Conservation (phyloP, 2,888 invertebrate genomes). For the Chelonus formosanus region DNA sequence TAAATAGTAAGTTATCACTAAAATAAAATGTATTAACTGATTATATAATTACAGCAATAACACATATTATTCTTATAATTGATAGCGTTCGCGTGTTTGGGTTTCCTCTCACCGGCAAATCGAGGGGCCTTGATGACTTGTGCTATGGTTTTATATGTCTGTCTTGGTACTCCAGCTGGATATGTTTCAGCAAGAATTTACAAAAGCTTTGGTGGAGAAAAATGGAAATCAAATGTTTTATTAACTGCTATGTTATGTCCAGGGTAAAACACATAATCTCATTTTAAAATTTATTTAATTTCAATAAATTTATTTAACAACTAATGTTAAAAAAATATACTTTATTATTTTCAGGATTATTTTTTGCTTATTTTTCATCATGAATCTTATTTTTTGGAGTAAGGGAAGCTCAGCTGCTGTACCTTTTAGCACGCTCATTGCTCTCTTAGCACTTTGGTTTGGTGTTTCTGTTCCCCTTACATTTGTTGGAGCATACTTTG, state of each 20-base stretch:
- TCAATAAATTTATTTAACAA: not conserved
- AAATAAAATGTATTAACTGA: no score
- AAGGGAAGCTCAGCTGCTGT: conserved; percentile 96
- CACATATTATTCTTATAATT: conserved; percentile 30
- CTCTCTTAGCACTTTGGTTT: conserved; percentile 95
- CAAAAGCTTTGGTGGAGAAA: conserved; percentile 97
- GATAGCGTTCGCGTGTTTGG: conserved; percentile 95
- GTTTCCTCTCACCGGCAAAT: conserved; percentile 98
- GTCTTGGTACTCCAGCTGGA: conserved; percentile 95
- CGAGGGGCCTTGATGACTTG: conserved; percentile 99
- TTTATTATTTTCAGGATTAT: conserved; percentile 75
- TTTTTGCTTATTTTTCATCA: conserved; percentile 95
- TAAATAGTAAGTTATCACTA: no score
- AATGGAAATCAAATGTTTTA: conserved; percentile 98
- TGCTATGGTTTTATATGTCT: conserved; percentile 95
- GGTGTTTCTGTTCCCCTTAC: conserved; percentile 98
- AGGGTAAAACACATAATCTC: conserved; percentile 73
- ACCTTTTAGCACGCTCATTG: conserved; percentile 95
- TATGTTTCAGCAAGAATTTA: conserved; percentile 97
- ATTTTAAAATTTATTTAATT: not conserved
- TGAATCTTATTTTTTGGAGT: conserved; percentile 96
- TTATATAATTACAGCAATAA: not conserved
- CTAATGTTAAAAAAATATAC: not conserved
- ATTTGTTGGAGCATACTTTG: conserved; percentile 98
- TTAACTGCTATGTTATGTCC: conserved; percentile 96